phyloP scores from a whole-genome alignment of 1,140 invertebrate species.

The Bombus turneri region DNA sequence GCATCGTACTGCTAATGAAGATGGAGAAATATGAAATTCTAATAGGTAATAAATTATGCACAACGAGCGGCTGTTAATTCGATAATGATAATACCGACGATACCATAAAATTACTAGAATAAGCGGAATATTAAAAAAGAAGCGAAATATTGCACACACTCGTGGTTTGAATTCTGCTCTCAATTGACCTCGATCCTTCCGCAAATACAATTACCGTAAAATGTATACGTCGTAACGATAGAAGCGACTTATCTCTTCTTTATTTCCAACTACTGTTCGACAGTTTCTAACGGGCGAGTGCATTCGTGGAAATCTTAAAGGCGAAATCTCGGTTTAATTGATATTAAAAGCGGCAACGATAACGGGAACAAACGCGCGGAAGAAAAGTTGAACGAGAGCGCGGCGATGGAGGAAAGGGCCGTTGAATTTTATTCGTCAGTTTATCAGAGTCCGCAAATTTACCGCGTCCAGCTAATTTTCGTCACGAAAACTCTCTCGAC shows the following conservation, averaged over 20 bases:
- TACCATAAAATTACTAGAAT: background rate
- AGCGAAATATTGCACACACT: background rate
- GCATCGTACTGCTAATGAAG: background rate
- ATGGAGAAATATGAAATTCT: background rate
- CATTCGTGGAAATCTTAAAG: no score
- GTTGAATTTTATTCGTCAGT: slow-evolving; percentile 22
- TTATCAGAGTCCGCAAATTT: slow-evolving; percentile 7
- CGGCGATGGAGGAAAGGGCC: background rate
- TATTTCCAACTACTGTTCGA: no score
- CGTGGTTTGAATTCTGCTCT: no score
- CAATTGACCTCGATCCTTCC: no score
- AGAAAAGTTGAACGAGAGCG: background rate
- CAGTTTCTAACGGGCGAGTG: no score
- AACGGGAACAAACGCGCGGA: background rate
- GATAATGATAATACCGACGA: background rate
- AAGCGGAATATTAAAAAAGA: background rate
- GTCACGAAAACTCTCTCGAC: slow-evolving; percentile 30
- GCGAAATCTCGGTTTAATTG: background rate
- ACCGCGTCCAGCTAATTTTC: slow-evolving; percentile 23
- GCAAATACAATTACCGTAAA: no score
- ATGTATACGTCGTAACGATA: no score
- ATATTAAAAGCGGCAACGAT: background rate
- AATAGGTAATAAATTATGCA: background rate
- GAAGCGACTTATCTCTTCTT: no score
- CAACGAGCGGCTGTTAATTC: background rate